These are phyloP conservation scores for Leptinotarsa defecta DNA, from an alignment of 1,140 invertebrate genomes.

Conservation along the genomic window DNA sequence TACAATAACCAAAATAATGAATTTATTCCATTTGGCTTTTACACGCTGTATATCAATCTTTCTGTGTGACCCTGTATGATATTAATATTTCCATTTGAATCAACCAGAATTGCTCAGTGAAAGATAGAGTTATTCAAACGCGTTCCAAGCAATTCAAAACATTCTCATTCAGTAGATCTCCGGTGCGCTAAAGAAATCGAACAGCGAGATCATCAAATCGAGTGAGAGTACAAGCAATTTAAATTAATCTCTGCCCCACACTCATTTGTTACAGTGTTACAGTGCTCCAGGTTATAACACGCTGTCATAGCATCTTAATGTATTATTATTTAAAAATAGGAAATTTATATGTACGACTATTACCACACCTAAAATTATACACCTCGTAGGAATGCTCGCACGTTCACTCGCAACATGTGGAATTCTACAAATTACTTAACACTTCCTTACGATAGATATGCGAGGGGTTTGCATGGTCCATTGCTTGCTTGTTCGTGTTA, in stretches of 20 bases:
- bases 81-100: too few relatives aligned
- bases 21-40: too few relatives aligned
- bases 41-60: too few relatives aligned
- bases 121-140: too few relatives aligned
- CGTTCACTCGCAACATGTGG: background rate
- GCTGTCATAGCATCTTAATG: slow-evolving; percentile 3
- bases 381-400: background rate
- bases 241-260: background rate
- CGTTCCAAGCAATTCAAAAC: too few relatives aligned
- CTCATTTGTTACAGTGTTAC: background rate
- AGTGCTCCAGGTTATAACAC: background rate
- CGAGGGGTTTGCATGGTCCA: background rate
- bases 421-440: slow-evolving; percentile 9
- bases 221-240: background rate
- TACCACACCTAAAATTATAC: slow-evolving; percentile 8
- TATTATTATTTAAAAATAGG: slow-evolving; percentile 9
- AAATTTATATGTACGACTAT: slow-evolving; percentile 9
- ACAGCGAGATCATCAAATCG: background rate
- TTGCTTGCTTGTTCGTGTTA: background rate
- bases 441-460: slow-evolving; percentile 6
- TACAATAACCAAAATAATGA: too few relatives aligned
- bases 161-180: too few relatives aligned
- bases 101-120: too few relatives aligned
- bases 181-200: background rate
- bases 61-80: too few relatives aligned